phyloP scores from a whole-genome alignment of 2,888 invertebrate species.

The Parasteatoda lunata region DNA sequence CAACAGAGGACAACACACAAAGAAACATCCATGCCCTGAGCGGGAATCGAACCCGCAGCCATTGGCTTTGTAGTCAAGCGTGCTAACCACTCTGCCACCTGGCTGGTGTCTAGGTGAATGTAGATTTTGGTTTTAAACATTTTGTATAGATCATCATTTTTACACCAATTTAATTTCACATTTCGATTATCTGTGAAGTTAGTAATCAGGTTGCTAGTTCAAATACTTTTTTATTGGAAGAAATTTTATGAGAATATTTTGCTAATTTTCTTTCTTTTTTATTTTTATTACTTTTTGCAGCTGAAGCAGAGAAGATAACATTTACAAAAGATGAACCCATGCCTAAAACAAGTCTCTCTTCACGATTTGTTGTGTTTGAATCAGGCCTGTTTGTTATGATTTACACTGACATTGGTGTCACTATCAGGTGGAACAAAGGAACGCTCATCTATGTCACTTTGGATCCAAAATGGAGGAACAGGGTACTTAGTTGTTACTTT shows the following conservation, averaged over 20 bases:
- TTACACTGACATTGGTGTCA: conserved; percentile 84
- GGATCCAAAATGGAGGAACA: conserved; percentile 85
- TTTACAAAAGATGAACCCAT: conserved; percentile 40
- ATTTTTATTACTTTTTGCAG: conserved; percentile 11
- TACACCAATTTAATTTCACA: no score
- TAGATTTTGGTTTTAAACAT: no score
- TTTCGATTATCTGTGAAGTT: no score
- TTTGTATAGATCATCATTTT: no score
- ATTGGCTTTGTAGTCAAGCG: no score
- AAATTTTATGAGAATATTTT: neutral
- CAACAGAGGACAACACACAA: no score
- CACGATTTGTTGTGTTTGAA: conserved; percentile 79
- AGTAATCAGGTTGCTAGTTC: no score
- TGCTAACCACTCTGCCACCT: no score
- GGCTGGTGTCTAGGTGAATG: no score
- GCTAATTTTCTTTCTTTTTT: neutral
- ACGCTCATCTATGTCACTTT: conserved; percentile 87
- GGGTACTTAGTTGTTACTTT: conserved; percentile 76
- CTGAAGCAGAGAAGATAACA: conserved; percentile 28
- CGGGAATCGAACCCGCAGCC: no score
- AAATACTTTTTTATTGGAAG: no score
- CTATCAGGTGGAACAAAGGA: conserved; percentile 88
- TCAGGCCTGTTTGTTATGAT: conserved; percentile 86
- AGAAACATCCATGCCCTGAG: no score
- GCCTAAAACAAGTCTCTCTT: conserved; percentile 49